Conservation (phyloP, 2,888 invertebrate species). For the Chaetoderma sp. region DNA sequence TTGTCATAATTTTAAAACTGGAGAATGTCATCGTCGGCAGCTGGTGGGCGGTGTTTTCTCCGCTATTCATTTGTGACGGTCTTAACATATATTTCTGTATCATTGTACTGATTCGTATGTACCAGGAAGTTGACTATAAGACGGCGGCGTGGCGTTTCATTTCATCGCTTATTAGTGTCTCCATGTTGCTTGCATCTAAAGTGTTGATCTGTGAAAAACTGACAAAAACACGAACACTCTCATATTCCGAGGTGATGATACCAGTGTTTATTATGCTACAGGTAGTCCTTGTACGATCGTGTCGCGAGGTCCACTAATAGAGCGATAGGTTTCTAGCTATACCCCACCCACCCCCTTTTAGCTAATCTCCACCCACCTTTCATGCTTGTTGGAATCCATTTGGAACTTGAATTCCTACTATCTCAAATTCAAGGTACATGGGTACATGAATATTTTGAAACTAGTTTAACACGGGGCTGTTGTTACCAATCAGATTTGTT, state of each 20-base stretch:
- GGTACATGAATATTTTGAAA: too few relatives aligned
- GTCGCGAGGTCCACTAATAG: constrained; percentile 79
- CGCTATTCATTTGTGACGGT: constrained; percentile 91
- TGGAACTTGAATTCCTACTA: too few relatives aligned
- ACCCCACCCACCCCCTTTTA: too few relatives aligned
- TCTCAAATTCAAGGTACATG: too few relatives aligned
- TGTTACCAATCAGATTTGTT: too few relatives aligned
- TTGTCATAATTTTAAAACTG: constrained; percentile 82
- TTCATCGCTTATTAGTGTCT: constrained; percentile 86
- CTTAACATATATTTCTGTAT: constrained; percentile 94
- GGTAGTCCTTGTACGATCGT: constrained; percentile 90
- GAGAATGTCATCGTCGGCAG: constrained; percentile 77
- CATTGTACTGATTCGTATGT: constrained; percentile 93
- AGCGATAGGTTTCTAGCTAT: too few relatives aligned
- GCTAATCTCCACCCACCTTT: too few relatives aligned
- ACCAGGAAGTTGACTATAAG: constrained; percentile 75
- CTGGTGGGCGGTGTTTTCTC: constrained; percentile 93
- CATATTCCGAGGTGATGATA: constrained; percentile 92
- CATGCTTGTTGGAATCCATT: too few relatives aligned
- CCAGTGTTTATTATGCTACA: constrained; percentile 91
- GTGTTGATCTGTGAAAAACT: constrained; percentile 90
- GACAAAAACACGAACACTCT: constrained; percentile 79
- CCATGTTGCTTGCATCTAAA: constrained; percentile 90
- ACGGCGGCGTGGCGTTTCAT: constrained; percentile 78
- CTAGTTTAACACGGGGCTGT: too few relatives aligned